Evolutionary conservation across 2,888 invertebrate genomes (phyloP).

Genomic region (Amiota communis): DNA sequence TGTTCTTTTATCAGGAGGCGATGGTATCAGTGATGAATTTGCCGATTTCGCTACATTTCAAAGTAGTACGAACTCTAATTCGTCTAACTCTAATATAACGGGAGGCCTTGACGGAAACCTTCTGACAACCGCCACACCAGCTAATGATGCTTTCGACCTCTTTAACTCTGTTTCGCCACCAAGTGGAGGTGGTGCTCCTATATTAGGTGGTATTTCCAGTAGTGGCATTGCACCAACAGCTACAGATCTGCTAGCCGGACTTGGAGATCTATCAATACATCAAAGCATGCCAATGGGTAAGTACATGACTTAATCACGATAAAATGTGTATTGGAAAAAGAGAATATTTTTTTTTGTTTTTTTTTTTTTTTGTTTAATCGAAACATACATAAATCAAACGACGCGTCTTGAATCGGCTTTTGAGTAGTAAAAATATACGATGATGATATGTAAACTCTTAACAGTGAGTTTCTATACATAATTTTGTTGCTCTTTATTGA

Average conservation of each 20-base stretch:
- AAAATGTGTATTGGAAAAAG: conserved; percentile 3
- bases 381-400: neutral
- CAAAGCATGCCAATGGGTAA: conserved; percentile 72
- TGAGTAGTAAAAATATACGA: too few species aligned
- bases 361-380: neutral
- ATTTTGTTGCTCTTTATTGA: neutral
- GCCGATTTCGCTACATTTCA: conserved; percentile 88
- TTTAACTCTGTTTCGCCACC: conserved; percentile 53
- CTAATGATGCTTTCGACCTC: conserved; percentile 66
- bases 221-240: conserved; percentile 54
- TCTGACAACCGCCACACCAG: conserved; percentile 57
- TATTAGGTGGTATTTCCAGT: conserved; percentile 23
- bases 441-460: too few species aligned
- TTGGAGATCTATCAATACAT: conserved; percentile 73
- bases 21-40: conserved; percentile 82
- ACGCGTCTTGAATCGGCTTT: neutral
- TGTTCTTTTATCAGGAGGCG: conserved; percentile 44
- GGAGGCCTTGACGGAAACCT: conserved; percentile 57
- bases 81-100: conserved; percentile 35
- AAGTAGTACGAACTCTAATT: conserved; percentile 49
- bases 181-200: conserved; percentile 35
- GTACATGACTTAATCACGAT: conserved; percentile 42
- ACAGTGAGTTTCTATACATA: too few species aligned
- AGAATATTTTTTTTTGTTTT: neutral
- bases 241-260: conserved; percentile 74